phyloP scores from a whole-genome alignment of 2,888 invertebrate genomes.

The Pseudeuparius sepicola region DNA sequence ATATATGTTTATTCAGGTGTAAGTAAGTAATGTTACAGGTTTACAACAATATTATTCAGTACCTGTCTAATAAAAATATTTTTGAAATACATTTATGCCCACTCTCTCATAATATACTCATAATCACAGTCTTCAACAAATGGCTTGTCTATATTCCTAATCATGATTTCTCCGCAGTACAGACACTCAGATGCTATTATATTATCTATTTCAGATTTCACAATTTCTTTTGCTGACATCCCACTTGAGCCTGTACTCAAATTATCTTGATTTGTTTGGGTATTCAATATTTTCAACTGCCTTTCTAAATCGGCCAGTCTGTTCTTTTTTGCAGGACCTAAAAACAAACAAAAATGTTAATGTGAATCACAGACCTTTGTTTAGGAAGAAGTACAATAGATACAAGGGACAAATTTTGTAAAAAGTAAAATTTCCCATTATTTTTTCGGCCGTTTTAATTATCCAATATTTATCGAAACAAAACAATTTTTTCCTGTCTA shows the following conservation, averaged over 20 bases:
- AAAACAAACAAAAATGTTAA: slow-evolving; percentile 5
- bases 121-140: slow-evolving; percentile 78
- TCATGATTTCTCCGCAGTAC: slow-evolving; percentile 88
- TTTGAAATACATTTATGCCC: slow-evolving; percentile 69
- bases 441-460: no score
- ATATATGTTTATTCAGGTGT: no score
- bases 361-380: no score
- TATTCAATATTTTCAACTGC: slow-evolving; percentile 47
- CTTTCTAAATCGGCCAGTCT: slow-evolving; percentile 55
- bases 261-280: slow-evolving; percentile 44
- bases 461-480: no score
- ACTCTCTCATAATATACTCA: slow-evolving; percentile 72
- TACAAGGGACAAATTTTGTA: no score
- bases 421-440: no score
- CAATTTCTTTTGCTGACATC: slow-evolving; percentile 50
- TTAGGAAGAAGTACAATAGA: no score
- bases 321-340: slow-evolving; percentile 48
- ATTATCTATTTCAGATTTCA: slow-evolving; percentile 78
- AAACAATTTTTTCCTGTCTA: no score
- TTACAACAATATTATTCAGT: no score
- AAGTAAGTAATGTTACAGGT: no score
- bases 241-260: slow-evolving; percentile 43
- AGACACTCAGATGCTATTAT: slow-evolving; percentile 85
- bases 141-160: slow-evolving; percentile 80
- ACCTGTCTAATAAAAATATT: no score